These are phyloP conservation scores for Muscicapa adusta DNA, from an alignment of 2,113 vertebrate species.

Conservation along the genomic window DNA sequence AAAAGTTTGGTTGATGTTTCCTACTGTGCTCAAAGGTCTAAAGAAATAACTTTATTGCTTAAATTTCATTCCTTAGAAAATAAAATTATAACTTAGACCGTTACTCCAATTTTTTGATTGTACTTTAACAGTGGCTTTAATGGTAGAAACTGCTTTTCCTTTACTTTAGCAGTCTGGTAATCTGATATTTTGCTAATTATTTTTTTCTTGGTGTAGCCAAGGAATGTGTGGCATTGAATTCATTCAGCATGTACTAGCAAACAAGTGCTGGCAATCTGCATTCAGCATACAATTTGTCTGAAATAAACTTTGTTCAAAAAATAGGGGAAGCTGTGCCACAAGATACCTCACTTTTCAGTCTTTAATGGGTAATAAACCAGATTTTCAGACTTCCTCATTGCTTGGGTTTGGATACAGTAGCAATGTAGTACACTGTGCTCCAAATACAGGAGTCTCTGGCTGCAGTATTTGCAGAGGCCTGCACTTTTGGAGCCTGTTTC, in stretches of 20 bases:
- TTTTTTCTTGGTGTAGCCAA: neutral
- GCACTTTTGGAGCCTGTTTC: neutral
- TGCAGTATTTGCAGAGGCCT: neutral
- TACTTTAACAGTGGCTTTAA: neutral
- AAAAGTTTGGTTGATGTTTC: neutral
- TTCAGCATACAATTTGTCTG: neutral
- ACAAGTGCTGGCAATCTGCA: neutral
- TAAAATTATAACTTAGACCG: neutral
- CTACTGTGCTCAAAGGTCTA: neutral
- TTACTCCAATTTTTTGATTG: neutral
- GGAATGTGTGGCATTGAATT: neutral
- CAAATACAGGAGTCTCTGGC: neutral
- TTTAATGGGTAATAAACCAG: neutral
- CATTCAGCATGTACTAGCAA: neutral
- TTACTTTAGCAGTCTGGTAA: neutral
- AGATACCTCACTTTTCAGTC: neutral
- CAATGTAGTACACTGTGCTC: neutral
- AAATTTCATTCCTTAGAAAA: neutral
- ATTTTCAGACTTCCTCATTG: neutral
- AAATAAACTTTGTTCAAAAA: neutral
- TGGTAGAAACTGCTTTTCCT: neutral
- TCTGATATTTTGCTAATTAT: neutral
- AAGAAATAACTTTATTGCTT: neutral
- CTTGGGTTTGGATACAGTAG: neutral
- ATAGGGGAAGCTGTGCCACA: neutral